Evolutionary conservation across 2,113 vertebrate genomes (phyloP).

Genomic region (Corvus moneduloides): DNA sequence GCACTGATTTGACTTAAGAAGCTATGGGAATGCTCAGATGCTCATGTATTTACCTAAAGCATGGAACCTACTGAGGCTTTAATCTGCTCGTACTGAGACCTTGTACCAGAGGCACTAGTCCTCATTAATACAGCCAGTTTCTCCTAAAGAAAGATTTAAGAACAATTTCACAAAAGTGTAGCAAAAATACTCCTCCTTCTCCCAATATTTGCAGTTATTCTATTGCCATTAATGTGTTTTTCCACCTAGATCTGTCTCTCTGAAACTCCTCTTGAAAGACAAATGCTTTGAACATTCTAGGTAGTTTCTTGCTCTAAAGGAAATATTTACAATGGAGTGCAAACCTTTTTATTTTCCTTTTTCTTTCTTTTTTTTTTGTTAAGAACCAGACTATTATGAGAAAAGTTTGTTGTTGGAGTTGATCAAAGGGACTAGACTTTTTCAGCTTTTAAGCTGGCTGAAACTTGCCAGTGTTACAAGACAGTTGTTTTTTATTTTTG

Average conservation of each 20-base stretch:
- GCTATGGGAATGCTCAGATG: background rate
- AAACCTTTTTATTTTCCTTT: background rate
- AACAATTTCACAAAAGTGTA: background rate
- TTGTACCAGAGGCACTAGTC: background rate
- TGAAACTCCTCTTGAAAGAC: background rate
- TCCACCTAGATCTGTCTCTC: background rate
- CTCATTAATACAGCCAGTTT: background rate
- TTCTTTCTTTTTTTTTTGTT: too few species aligned
- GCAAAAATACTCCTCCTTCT: background rate
- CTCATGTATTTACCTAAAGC: background rate
- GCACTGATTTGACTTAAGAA: background rate
- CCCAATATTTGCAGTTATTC: background rate
- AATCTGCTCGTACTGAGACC: background rate
- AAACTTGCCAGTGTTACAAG: background rate
- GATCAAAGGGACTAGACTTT: background rate
- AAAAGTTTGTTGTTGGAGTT: background rate
- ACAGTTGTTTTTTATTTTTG: background rate
- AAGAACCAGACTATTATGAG: background rate
- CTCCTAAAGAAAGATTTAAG: background rate
- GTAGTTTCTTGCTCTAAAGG: background rate
- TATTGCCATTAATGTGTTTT: background rate
- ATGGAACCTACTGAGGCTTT: background rate
- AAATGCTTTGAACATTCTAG: slow-evolving; percentile 4
- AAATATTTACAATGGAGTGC: background rate
- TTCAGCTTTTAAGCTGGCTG: background rate